These are phyloP conservation scores for Sminthurides aquaticus DNA, from an alignment of 2,888 invertebrate genomes.

Conservation along the genomic window DNA sequence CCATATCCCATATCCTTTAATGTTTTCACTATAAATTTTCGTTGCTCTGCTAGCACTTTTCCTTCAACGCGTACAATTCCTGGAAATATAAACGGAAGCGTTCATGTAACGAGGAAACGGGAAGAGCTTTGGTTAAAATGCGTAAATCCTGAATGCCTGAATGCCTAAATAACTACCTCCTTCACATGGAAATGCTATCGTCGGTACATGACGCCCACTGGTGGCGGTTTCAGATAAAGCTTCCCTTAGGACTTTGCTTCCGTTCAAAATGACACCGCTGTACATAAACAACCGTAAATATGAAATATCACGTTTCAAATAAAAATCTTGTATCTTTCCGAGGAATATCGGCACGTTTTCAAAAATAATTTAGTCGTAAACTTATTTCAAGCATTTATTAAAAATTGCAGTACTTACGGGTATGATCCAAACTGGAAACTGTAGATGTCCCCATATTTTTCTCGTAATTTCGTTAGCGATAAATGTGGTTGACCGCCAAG, in stretches of 20 bases:
- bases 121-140: neutral
- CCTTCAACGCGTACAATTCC: constrained; percentile 9
- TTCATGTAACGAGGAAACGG: constrained; percentile 1
- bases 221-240: constrained; percentile 9
- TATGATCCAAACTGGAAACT: constrained; percentile 20
- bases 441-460: constrained; percentile 21
- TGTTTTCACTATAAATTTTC: constrained; percentile 11
- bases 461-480: neutral
- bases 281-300: neutral
- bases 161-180: constrained; percentile 10
- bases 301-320: neutral
- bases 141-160: neutral
- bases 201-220: constrained; percentile 11
- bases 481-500: constrained; percentile 10
- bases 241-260: constrained; percentile 14
- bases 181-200: constrained; percentile 7
- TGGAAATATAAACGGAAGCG: no score
- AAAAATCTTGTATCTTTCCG: no score
- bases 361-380: no score
- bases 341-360: no score
- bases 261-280: constrained; percentile 18
- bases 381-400: no score
- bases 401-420: constrained; percentile 1
- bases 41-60: constrained; percentile 13
- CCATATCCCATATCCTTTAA: constrained; percentile 16